Base-by-base conservation (phyloP, 2,113 vertebrate species). In the Halcyon malimbica region DNA sequence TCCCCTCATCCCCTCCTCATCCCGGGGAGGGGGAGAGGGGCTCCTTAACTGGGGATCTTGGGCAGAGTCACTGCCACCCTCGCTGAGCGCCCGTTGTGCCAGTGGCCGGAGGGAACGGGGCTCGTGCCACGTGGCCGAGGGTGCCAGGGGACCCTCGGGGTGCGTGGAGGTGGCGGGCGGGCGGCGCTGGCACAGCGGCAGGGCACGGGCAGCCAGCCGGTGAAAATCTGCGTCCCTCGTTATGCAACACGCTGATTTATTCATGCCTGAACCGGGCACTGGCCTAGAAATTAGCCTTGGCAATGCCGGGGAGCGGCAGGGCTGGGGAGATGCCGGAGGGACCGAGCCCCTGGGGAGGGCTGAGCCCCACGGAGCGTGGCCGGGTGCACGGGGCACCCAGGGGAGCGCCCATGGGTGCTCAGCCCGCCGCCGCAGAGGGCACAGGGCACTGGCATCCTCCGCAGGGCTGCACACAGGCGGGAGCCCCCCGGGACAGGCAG, bases 251-350 rank as follows among this genome's bases (percentile, higher is more conserved):
- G 7, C 86, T 78, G 76, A 93, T 91, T 93, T 94, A 94, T 97
- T 96, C 94, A 91, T 73, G 95, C 71, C 96, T 95, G 94, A 95
- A 84, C 95, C 44, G 42, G 87, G 91, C 84, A 65, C 65, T 96
- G 96, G 96, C 96, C 95, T 95, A 97, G 95, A 97, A 97, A 96
- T 79, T 2, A 90, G 93, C 76, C 84, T 31, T 9, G 21, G 65
- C 3, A 11, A 7, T 53, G 95, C 3, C 10, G 18, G 67, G 71
- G 71, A 85, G 70, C 62, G 53, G 90, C 85, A 53, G 67, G 25
- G 62, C 51, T 26, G 71, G 28, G 48, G 8, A 14, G 80, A 3
- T 3, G 60, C 29, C 6, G 6, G 24, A 63, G 77, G 77, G 26
- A 5, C 0, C 0, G 14, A 81, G 62, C 37, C 51, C 57, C 26